phyloP scores from a whole-genome alignment of 2,113 vertebrate genomes.

The Protobothrops mucrosquamatus region DNA sequence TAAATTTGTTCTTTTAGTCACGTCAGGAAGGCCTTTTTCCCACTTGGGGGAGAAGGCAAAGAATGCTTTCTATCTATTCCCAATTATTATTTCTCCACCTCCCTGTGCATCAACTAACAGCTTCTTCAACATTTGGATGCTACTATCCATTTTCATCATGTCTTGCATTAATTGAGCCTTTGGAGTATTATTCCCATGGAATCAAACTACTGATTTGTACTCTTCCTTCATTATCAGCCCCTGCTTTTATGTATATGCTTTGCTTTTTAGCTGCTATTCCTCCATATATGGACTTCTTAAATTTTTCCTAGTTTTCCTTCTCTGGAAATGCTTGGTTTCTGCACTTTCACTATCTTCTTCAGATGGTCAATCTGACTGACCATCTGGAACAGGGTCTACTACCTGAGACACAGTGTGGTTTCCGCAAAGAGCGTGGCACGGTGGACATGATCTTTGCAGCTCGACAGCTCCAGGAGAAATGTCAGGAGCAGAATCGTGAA shows the following conservation, averaged over 20 bases:
- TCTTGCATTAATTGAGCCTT: background rate
- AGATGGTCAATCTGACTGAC: too few relatives aligned
- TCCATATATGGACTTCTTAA: background rate
- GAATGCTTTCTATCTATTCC: background rate
- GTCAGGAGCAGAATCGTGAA: too few relatives aligned
- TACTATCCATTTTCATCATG: background rate
- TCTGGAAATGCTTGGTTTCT: background rate
- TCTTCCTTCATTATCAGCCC: background rate
- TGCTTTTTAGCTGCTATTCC: background rate
- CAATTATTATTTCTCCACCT: background rate
- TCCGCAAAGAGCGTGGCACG: too few relatives aligned
- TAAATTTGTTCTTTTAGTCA: background rate
- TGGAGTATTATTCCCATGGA: background rate
- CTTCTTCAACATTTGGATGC: background rate
- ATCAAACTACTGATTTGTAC: background rate
- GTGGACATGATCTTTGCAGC: too few relatives aligned
- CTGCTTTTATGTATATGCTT: background rate
- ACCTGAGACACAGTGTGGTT: too few relatives aligned
- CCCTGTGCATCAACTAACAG: background rate
- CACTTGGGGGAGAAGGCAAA: background rate
- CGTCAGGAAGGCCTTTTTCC: background rate
- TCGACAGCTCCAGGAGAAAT: too few relatives aligned
- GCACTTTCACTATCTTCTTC: background rate
- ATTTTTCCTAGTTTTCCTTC: background rate
- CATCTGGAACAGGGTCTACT: too few relatives aligned